These are phyloP conservation scores for Cotesia glomerata DNA, from an alignment of 1,140 invertebrate species.

Conservation along the genomic window DNA sequence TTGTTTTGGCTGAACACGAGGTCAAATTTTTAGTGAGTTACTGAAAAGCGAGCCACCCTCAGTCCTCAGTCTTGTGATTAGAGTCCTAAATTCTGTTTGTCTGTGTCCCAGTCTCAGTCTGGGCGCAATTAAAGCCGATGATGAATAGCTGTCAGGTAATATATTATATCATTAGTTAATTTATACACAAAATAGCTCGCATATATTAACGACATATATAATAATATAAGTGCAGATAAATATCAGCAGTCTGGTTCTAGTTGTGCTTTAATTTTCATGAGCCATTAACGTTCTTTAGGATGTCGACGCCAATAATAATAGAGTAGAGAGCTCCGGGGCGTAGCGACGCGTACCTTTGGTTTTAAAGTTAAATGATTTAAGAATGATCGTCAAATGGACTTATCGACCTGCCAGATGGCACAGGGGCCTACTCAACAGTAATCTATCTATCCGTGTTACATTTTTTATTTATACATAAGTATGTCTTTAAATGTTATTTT, in stretches of 20 bases:
- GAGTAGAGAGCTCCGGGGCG: not conserved
- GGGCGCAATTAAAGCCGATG: conserved; percentile 15
- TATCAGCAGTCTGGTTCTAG: too few relatives aligned
- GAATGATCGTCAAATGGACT: conserved; percentile 14
- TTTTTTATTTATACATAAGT: too few relatives aligned
- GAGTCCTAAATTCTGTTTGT: too few relatives aligned
- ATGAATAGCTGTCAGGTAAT: conserved; percentile 10
- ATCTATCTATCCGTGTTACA: conserved; percentile 6
- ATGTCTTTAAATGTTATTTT: conserved; percentile 32
- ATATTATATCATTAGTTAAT: conserved; percentile 12
- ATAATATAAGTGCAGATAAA: not conserved
- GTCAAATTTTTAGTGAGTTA: too few relatives aligned
- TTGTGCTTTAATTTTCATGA: not conserved
- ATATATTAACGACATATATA: too few relatives aligned
- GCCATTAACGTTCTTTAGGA: conserved; percentile 18
- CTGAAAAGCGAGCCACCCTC: too few relatives aligned
- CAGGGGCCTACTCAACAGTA: conserved; percentile 10
- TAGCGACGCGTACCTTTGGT: not conserved
- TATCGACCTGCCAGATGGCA: conserved; percentile 35
- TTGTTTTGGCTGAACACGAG: too few relatives aligned
- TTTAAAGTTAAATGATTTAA: conserved; percentile 30
- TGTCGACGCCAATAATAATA: not conserved
- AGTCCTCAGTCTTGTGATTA: too few relatives aligned
- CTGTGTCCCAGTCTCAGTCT: not conserved
- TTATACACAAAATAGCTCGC: not conserved